Conservation (phyloP, 2,113 vertebrate species). For the Cyprinodon tularosa region DNA sequence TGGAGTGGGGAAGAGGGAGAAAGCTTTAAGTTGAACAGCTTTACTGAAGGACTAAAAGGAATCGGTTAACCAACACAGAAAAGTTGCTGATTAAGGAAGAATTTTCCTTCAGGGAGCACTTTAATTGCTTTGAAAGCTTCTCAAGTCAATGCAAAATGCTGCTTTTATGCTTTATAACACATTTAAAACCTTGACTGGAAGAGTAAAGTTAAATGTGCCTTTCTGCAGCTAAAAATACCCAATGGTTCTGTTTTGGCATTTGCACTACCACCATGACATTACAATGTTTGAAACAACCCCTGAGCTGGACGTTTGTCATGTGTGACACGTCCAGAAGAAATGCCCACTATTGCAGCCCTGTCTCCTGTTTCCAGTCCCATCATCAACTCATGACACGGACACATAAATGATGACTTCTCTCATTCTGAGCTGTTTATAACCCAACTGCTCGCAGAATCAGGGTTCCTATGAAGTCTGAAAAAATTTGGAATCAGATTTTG, state of each 20-base stretch:
- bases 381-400: conserved; percentile 31
- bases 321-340: conserved; percentile 45
- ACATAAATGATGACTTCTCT: conserved; percentile 28
- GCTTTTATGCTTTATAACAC: conserved; percentile 52
- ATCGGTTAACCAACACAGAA: conserved; percentile 36
- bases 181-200: conserved; percentile 19
- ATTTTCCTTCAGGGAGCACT: conserved; percentile 68
- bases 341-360: conserved; percentile 41
- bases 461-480: neutral
- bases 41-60: conserved; percentile 55
- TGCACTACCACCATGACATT: conserved; percentile 70
- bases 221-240: conserved; percentile 62
- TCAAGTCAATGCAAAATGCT: conserved; percentile 38
- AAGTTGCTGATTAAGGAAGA: conserved; percentile 61
- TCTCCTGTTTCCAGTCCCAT: conserved; percentile 56
- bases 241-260: conserved; percentile 62
- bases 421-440: conserved; percentile 44
- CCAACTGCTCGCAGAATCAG: conserved; percentile 45
- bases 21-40: conserved; percentile 58
- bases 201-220: conserved; percentile 71
- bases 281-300: conserved; percentile 48
- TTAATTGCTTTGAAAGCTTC: conserved; percentile 49
- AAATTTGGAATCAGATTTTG: neutral
- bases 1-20: conserved; percentile 47
- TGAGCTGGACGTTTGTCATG: conserved; percentile 31